These are phyloP conservation scores for Tetanocera ferruginea DNA, from an alignment of 2,888 invertebrate genomes.

Conservation along the genomic window DNA sequence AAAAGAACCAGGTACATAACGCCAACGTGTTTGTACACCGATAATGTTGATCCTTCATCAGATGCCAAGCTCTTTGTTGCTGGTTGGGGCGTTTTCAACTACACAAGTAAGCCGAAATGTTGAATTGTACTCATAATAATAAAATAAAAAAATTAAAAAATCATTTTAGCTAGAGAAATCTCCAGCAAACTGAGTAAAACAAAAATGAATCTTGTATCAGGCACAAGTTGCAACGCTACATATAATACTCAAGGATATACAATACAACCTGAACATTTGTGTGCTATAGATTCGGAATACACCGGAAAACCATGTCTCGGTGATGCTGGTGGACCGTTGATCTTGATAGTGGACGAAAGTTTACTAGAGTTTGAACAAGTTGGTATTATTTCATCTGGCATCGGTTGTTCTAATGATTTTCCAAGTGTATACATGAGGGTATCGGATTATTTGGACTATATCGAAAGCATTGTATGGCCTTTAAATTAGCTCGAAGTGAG, in stretches of 20 bases:
- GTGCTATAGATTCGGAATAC: neutral
- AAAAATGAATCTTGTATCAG: too few species aligned
- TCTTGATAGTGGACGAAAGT: neutral
- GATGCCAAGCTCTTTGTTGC: constrained; percentile 51
- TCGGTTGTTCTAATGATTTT: neutral
- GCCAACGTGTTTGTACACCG: constrained; percentile 58
- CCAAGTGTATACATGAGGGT: neutral
- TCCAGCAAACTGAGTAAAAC: too few species aligned
- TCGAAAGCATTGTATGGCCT: neutral
- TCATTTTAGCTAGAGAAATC: too few species aligned
- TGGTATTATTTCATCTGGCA: neutral
- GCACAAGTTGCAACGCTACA: too few species aligned
- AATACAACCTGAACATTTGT: neutral
- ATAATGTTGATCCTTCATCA: constrained; percentile 53
- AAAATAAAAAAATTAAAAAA: too few species aligned
- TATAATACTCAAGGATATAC: neutral
- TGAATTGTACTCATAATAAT: neutral
- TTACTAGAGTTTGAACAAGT: neutral
- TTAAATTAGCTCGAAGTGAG: too few species aligned
- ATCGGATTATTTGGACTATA: neutral
- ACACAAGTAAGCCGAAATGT: constrained; percentile 49
- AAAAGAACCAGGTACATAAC: constrained; percentile 42
- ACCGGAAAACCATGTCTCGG: neutral
- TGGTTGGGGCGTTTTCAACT: constrained; percentile 62
- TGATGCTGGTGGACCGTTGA: neutral